These are phyloP conservation scores for Catocala fraxini DNA, from an alignment of 2,888 invertebrate species.

Conservation along the genomic window DNA sequence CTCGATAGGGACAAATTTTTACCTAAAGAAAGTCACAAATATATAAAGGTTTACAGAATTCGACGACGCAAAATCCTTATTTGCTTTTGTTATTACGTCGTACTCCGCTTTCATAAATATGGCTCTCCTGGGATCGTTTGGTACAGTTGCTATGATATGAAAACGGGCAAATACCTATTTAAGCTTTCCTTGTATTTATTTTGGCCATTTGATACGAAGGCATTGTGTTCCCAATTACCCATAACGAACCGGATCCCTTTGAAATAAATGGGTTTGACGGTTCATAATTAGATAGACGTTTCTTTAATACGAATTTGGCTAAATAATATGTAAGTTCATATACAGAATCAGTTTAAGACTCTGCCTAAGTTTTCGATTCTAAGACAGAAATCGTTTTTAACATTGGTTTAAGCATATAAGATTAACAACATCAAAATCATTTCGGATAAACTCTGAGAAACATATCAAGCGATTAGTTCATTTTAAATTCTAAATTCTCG, in stretches of 20 bases:
- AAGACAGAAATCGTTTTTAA: too few relatives aligned
- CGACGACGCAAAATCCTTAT: slow-evolving; percentile 55
- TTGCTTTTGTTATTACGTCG: slow-evolving; percentile 60
- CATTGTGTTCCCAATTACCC: slow-evolving; percentile 41
- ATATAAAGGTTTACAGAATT: slow-evolving; percentile 38
- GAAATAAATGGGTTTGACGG: slow-evolving; percentile 15
- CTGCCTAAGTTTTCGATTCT: too few relatives aligned
- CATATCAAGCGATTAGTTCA: too few relatives aligned
- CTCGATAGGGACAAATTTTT: slow-evolving; percentile 33
- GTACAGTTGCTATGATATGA: slow-evolving; percentile 52
- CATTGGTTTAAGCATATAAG: too few relatives aligned
- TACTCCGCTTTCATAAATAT: slow-evolving; percentile 58
- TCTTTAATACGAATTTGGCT: neutral
- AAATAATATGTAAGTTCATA: too few relatives aligned
- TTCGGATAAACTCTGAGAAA: too few relatives aligned
- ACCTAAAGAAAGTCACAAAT: slow-evolving; percentile 26
- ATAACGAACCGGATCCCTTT: slow-evolving; percentile 29
- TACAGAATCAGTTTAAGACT: too few relatives aligned
- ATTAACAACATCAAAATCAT: too few relatives aligned
- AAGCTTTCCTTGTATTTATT: slow-evolving; percentile 54
- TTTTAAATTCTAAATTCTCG: too few relatives aligned
- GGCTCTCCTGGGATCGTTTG: slow-evolving; percentile 55
- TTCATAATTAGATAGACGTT: neutral
- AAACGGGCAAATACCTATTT: slow-evolving; percentile 50
- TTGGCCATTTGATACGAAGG: slow-evolving; percentile 33